Conservation (phyloP, 2,113 vertebrate genomes). For the Amphilophus citrinellus region DNA sequence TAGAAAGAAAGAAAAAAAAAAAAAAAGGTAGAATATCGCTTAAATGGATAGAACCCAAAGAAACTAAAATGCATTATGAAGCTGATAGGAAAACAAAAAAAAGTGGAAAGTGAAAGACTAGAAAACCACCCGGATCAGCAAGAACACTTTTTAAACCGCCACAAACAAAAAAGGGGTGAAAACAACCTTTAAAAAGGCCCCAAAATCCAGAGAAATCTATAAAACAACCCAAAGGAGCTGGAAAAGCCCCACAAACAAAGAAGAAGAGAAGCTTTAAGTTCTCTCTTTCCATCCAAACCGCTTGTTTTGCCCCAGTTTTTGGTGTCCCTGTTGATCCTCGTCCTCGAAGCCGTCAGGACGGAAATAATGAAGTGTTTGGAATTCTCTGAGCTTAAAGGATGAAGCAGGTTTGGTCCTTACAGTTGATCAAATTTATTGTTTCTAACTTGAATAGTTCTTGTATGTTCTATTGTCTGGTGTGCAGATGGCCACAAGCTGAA, state of each 20-base stretch:
- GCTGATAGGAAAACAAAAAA: not conserved
- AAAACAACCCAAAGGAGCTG: not conserved
- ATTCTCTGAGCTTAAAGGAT: not conserved
- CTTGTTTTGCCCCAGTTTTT: slow-evolving; percentile 7
- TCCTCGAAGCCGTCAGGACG: slow-evolving; percentile 14
- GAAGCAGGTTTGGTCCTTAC: slow-evolving; percentile 9
- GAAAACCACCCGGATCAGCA: not conserved
- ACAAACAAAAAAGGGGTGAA: not conserved
- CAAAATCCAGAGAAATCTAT: not conserved
- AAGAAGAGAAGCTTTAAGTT: not conserved
- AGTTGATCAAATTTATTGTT: slow-evolving; percentile 43
- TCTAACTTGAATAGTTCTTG: slow-evolving; percentile 4
- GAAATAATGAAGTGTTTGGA: slow-evolving; percentile 42
- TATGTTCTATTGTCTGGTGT: slow-evolving; percentile 19
- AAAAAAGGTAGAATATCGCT: not conserved
- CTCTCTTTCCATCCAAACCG: not conserved
- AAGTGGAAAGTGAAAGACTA: not conserved
- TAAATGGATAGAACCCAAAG: not conserved
- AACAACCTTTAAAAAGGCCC: not conserved
- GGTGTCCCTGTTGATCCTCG: not conserved
- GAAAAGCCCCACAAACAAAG: not conserved
- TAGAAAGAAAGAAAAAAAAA: not conserved
- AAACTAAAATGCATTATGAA: not conserved
- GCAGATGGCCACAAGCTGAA: slow-evolving; percentile 45
- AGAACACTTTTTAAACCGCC: too few species aligned